Evolutionary conservation across 2,797 vertebrate species (phyloP), one percentile per base, ranked within the genome.

Genomic region (Thunnus albacares): DNA sequence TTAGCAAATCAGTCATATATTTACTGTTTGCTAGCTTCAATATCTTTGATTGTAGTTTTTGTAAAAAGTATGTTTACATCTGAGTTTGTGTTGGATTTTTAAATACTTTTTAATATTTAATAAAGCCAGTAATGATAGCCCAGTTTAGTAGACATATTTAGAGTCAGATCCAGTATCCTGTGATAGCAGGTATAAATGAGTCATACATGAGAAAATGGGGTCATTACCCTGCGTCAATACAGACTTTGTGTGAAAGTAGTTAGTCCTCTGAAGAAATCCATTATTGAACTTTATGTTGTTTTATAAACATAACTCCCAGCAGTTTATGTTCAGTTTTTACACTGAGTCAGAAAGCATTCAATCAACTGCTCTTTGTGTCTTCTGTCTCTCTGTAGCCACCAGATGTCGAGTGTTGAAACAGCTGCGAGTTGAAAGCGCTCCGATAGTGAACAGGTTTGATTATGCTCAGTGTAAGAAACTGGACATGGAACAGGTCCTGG

Each of bases 401-500:
- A 96, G 98, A 81, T 99, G 98, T 89, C 95, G 98, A 45, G 98
- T 99, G 20, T 86, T 99, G 81, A 99, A 99, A 88, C 96, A 99
- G 90, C 95, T 99, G 77, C 96, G 95, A 81, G 96, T 99, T 52
- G 97, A 99, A 67, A 97, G 95, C 24, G 97, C 98, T 3, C 97
- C 98, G 3, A 98, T 99, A 33, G 97, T 99, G 49, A 99, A 99
- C 92, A 93, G 98, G 52, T 99, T 99, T 68, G 98, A 99, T 92
- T 99, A 97, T 28, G 98, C 98, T 35, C 98, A 99, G 72, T 99
- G 98, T 94, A 99, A 98, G 91, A 99, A 99, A 88, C 93, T 99
- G 82, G 97, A 99, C 89, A 99, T 99, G 96, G 97, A 98, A 72
- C 98, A 99, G 88, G 96, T 99, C n/a, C 94, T 99, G 76, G 98